Percentiles rank a stretch among this genome's conserved stretches.
phyloP scores from a whole-genome alignment of 2,113 vertebrate species.

The Percopsis transmontana region DNA sequence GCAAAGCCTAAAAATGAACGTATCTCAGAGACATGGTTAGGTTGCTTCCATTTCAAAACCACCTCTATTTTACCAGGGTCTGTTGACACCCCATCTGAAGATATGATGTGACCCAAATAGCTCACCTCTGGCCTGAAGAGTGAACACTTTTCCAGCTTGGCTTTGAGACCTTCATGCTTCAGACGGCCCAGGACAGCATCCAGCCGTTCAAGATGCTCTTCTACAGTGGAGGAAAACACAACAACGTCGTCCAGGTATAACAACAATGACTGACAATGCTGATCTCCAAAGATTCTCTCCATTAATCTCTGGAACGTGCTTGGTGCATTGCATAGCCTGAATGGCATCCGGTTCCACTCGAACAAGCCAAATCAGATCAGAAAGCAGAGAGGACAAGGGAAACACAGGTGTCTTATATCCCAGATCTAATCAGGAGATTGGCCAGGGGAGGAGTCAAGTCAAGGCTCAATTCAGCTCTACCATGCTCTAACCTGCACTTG shows the following conservation, averaged over 20 bases:
- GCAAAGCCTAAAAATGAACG: constrained; percentile 7
- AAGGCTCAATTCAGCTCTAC: too few species aligned
- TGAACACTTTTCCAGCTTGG: constrained; percentile 5
- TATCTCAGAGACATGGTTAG: not conserved
- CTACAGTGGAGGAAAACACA: not conserved
- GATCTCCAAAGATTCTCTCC: not conserved
- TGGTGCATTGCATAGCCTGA: not conserved
- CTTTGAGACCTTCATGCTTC: not conserved
- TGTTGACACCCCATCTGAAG: not conserved
- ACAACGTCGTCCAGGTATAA: not conserved
- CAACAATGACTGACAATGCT: not conserved
- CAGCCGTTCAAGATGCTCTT: not conserved
- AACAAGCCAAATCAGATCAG: not conserved
- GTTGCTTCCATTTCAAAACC: not conserved
- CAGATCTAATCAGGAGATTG: too few species aligned
- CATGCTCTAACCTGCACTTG: too few species aligned
- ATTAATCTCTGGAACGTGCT: not conserved
- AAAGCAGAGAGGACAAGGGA: too few species aligned
- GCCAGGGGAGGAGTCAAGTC: too few species aligned
- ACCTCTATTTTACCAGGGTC: constrained; percentile 6
- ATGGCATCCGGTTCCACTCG: not conserved
- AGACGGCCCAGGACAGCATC: constrained; percentile 7
- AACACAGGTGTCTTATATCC: too few species aligned
- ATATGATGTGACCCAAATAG: constrained; percentile 16
- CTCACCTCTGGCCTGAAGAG: constrained; percentile 7